Conservation (phyloP, 1,140 invertebrate genomes). For the Panonychus citri region DNA sequence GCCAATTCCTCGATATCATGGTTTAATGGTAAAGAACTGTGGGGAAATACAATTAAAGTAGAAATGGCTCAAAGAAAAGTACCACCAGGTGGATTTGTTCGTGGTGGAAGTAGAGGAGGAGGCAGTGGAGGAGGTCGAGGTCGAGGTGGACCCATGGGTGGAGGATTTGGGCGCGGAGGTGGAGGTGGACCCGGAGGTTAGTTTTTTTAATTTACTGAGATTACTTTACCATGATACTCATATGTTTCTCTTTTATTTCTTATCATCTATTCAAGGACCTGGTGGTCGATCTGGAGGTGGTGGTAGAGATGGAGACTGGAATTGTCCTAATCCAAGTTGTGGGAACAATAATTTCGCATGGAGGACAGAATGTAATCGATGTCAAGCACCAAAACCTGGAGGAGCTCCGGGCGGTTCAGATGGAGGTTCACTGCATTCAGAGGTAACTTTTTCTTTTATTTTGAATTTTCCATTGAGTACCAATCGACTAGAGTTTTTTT, state of each 20-base stretch:
- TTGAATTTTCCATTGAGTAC: too few species aligned
- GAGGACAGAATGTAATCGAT: conserved; percentile 72
- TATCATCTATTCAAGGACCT: not conserved
- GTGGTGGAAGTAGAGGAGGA: conserved; percentile 37
- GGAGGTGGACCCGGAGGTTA: conserved; percentile 9
- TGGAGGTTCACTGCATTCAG: conserved; percentile 13
- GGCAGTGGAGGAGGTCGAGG: conserved; percentile 38
- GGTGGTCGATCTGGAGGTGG: conserved; percentile 13
- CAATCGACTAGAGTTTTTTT: too few species aligned
- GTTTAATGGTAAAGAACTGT: conserved; percentile 86
- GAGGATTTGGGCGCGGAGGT: conserved; percentile 29
- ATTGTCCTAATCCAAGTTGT: conserved; percentile 31
- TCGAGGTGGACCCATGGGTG: conserved; percentile 31
- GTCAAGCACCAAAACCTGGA: conserved; percentile 36
- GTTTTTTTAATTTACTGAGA: too few species aligned
- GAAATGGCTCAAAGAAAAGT: conserved; percentile 65
- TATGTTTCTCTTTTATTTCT: not conserved
- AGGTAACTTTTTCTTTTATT: too few species aligned
- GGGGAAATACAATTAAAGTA: conserved; percentile 62
- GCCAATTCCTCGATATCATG: conserved; percentile 81
- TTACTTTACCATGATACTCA: not conserved
- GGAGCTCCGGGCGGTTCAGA: conserved; percentile 25
- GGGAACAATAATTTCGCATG: conserved; percentile 87
- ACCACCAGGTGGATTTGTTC: conserved; percentile 21
- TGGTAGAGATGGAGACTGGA: conserved; percentile 53